Evolutionary conservation across 2,888 invertebrate species (phyloP), one percentile per base, ranked within the genome.

Genomic region (Eustalomyia histrio): DNA sequence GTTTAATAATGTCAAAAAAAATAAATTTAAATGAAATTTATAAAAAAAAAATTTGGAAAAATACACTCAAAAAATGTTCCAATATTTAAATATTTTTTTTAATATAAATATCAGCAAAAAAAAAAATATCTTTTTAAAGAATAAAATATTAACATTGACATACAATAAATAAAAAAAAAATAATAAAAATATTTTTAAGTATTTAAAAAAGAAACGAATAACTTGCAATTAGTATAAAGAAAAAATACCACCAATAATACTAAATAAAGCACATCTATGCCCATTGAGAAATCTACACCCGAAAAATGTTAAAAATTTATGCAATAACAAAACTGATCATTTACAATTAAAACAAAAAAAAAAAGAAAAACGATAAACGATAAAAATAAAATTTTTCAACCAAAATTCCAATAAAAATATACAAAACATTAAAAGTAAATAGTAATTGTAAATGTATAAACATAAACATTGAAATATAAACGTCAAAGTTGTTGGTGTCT

Each of bases 391-490:
- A 33, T 29, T 58, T 33, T 33, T 50, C 21, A 67, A 60, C 0
- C 5, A 61, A 29, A 72, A 35, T 14, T 24, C 2, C 5, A 12
- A 47, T 12, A 50, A 35, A 60, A 43, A 14, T n/a, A 14, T 7
- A 33, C 17, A 55, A 64, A 64, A 57, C 33, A 24, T 50, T 17
- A 47, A 18, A 14, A 39, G 24, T 35, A 35, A 55, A 68, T 18
- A 55, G 63, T 52, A 39, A 71, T 76, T 21, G 74, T 69, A 58
- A 64, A 71, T 71, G 63, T 61, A 52, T 58, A 17, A 71, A 29
- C 52, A 57, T 18, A 69, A 64, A 58, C 69, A 39, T 71, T 76
- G 57, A 43, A 71, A 57, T 52, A 9, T 35, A 58, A 69, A 73
- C 78, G 61, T 73, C 16, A 68, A 61, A 47, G 33, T 29, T 16